A percentile compares a stretch with the other conserved stretches of the same genome.
Conservation (phyloP, 2,797 vertebrate genomes). For the Eulemur mongoz region DNA sequence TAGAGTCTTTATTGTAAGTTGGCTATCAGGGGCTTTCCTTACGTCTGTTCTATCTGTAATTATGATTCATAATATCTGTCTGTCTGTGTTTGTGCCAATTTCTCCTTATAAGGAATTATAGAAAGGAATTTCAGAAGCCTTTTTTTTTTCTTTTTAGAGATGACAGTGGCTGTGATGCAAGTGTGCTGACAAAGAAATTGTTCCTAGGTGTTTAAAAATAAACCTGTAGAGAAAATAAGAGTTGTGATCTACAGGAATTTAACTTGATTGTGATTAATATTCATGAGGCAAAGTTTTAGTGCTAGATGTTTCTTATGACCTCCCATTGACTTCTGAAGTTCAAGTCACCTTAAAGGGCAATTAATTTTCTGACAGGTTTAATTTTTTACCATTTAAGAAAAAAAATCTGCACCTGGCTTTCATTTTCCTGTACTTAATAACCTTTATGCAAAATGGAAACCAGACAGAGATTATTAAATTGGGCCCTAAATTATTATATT, state of each 20-base stretch:
- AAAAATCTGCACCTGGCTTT: slow-evolving; percentile 82
- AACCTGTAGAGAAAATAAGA: slow-evolving; percentile 57
- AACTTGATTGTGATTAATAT: slow-evolving; percentile 59
- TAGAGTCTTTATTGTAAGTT: neutral
- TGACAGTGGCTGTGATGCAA: neutral
- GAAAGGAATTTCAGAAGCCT: neutral
- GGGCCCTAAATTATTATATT: slow-evolving; percentile 81
- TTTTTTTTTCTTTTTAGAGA: slow-evolving; percentile 15
- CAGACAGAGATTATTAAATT: slow-evolving; percentile 56
- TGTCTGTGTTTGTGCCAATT: slow-evolving; percentile 51
- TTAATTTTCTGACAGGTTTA: slow-evolving; percentile 61
- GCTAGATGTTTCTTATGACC: slow-evolving; percentile 52
- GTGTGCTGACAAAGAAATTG: slow-evolving; percentile 6
- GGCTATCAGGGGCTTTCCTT: neutral
- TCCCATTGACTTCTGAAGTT: slow-evolving; percentile 66
- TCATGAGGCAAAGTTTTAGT: slow-evolving; percentile 67
- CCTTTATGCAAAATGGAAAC: slow-evolving; percentile 74
- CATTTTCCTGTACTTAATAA: slow-evolving; percentile 75
- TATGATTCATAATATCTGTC: slow-evolving; percentile 38
- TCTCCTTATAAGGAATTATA: slow-evolving; percentile 38
- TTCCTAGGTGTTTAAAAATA: slow-evolving; percentile 62
- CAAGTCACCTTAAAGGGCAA: slow-evolving; percentile 64
- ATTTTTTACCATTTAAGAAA: slow-evolving; percentile 77
- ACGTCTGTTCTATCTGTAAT: slow-evolving; percentile 40
- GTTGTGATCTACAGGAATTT: slow-evolving; percentile 44